These are phyloP conservation scores for Aphidius gifuensis DNA, from an alignment of 1,140 invertebrate genomes.

Conservation along the genomic window DNA sequence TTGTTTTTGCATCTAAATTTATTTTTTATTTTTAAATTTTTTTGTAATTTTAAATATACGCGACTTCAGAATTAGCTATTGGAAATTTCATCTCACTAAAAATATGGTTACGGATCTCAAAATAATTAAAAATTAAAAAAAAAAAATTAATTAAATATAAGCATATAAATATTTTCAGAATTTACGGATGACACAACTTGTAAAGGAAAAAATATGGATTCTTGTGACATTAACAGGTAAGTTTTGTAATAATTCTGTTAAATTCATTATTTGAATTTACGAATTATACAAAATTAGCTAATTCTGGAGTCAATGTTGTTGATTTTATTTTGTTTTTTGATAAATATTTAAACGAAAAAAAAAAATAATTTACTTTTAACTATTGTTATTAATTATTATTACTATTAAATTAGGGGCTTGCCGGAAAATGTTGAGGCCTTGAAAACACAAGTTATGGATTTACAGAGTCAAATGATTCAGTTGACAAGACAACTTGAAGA, in stretches of 20 bases:
- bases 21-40: no score
- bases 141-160: neutral
- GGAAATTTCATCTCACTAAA: no score
- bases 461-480: conserved; percentile 56
- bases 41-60: no score
- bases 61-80: no score
- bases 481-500: conserved; percentile 54
- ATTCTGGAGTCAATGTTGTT: conserved; percentile 50
- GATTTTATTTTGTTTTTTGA: conserved; percentile 16
- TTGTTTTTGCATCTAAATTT: no score
- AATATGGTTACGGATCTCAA: no score
- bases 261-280: no score
- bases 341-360: no score
- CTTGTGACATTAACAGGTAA: neutral
- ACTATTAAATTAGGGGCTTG: conserved; percentile 57
- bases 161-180: neutral
- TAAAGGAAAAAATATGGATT: no score
- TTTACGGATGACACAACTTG: no score
- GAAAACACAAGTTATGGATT: conserved; percentile 62
- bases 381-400: conserved; percentile 20
- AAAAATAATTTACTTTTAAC: neutral
- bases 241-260: neutral
- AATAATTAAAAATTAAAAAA: no score
- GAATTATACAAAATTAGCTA: conserved; percentile 13
- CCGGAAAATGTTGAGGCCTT: conserved; percentile 69